Percentiles rank a stretch among this genome's conserved stretches.
Evolutionary conservation across 2,888 invertebrate genomes (phyloP).

Genomic region (Habroteleia sp.): DNA sequence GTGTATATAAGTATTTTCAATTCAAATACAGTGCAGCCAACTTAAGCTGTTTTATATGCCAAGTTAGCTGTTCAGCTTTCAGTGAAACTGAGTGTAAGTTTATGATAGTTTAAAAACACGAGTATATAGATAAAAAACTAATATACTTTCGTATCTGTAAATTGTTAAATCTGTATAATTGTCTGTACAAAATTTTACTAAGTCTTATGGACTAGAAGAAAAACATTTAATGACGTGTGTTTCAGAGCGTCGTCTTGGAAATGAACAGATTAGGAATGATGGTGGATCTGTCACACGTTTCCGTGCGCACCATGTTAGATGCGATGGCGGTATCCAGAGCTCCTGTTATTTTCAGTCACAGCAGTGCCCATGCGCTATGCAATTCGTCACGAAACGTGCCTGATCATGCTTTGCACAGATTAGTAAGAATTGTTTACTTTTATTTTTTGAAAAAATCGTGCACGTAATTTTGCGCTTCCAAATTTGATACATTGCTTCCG

Average conservation of each 20-base stretch:
- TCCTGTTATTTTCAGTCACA: conserved; percentile 84
- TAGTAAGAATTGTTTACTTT: conserved; percentile 81
- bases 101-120: no score
- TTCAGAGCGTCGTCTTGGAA: conserved; percentile 83
- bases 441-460: no score
- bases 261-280: conserved; percentile 86
- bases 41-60: no score
- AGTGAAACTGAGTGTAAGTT: no score
- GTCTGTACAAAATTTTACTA: no score
- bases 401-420: conserved; percentile 82
- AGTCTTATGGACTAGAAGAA: conserved; percentile 9
- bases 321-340: conserved; percentile 82
- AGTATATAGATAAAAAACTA: no score
- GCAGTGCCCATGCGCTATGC: conserved; percentile 83
- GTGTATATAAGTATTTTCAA: no score
- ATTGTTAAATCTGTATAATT: no score
- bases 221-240: conserved; percentile 52
- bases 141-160: no score
- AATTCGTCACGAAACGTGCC: conserved; percentile 84
- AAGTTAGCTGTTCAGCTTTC: no score
- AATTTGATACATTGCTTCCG: neutral
- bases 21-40: no score
- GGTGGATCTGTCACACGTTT: conserved; percentile 84
- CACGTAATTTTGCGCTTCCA: no score
- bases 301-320: conserved; percentile 83